Base-by-base conservation (phyloP, 2,888 invertebrate genomes). In the Shargacucullia verbasci region DNA sequence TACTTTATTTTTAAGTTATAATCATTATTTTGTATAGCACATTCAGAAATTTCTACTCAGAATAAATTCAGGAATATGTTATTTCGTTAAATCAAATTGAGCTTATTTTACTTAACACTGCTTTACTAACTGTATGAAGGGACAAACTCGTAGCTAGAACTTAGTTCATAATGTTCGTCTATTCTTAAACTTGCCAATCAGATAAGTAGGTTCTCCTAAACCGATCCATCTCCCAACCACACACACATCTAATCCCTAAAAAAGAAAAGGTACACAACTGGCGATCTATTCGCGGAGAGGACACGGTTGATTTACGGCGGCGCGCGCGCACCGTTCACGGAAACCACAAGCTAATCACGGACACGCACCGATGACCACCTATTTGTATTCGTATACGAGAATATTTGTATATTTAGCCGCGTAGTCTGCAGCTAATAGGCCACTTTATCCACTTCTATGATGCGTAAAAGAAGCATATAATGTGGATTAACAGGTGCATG, bases 231-330 rank as follows among this genome's bases (percentile, higher is more conserved):
- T 59, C 43, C 34, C 9, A 6, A 9, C 11, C 5, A 10, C 2
- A 20, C 33, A 37, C 33, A 29, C 29, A 31, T 35, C 44, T 33
- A 41, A 67, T 67, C 54, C 40, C 27, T 39, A 25, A 60, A 48
- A 64, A 75, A 76, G 67, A 73, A 74, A n/a, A 78, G 68, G 61
- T 63, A 62, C 58, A 62, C 63, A 69, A 65, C 56, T 50, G 57
- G 39, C 60, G 47, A 59, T 73, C 72, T 82, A 85, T 85, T 85
- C 79, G 70, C 56, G 75, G 78, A 76, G 60, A 59, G 66, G 75
- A 75, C 78, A 71, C 81, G 76, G 58, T 69, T 86, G 86, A 87
- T 85, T 85, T 83, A 87, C 73, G 59, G 67, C 68, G 69, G 79
- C 74, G 79, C 79, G 68, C 69, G 73, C 79, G 70, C 76, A 70